These are phyloP conservation scores for Maniola jurtina DNA, from an alignment of 1,140 invertebrate genomes.

Conservation along the genomic window DNA sequence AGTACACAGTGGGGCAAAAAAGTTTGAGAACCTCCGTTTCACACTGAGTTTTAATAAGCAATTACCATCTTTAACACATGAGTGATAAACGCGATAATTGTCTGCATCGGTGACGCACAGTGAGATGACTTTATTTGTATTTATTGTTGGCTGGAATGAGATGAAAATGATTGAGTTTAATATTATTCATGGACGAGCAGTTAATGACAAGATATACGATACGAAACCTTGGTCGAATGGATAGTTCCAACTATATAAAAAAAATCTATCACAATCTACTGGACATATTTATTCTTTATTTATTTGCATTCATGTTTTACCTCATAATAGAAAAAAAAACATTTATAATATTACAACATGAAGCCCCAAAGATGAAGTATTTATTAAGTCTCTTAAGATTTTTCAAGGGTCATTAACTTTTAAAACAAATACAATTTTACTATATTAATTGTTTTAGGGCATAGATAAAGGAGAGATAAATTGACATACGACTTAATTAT, in stretches of 20 bases:
- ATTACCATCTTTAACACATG: slow-evolving; percentile 34
- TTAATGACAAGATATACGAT: slow-evolving; percentile 49
- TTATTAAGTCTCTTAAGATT: no score
- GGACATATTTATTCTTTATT: no score
- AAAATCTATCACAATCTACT: no score
- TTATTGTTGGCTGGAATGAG: slow-evolving; percentile 35
- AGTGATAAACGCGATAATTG: slow-evolving; percentile 36
- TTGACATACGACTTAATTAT: no score
- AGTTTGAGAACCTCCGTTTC: neutral
- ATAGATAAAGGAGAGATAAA: no score
- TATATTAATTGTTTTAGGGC: no score
- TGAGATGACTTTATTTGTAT: slow-evolving; percentile 32
- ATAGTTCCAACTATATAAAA: neutral
- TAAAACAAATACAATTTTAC: no score
- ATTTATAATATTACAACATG: no score
- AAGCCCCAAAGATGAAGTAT: no score
- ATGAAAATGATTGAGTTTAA: slow-evolving; percentile 51
- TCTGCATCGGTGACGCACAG: neutral
- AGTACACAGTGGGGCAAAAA: neutral
- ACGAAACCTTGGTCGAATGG: neutral
- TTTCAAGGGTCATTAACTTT: no score
- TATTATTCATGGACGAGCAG: slow-evolving; percentile 53
- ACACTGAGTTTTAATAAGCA: slow-evolving; percentile 1
- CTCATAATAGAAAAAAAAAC: no score
- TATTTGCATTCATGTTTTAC: no score